Evolutionary conservation across 1,140 invertebrate genomes (phyloP).

Genomic region (Gonioctena quinquepunctata): DNA sequence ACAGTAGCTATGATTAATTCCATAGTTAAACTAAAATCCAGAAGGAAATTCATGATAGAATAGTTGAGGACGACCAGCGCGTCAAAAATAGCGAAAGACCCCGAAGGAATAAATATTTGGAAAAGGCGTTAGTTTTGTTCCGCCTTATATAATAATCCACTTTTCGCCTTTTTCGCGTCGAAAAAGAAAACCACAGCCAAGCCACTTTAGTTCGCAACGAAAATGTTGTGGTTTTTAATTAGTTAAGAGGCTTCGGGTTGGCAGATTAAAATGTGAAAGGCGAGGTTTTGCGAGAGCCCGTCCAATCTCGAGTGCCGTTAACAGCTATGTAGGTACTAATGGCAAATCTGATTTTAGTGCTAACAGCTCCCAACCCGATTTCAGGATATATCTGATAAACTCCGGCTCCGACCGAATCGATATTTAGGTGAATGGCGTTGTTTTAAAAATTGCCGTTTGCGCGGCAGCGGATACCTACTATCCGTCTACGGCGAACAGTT

Average conservation of each 20-base stretch:
- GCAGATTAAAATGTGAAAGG: not conserved
- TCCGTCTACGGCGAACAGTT: not conserved
- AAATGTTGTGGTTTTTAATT: too few relatives aligned
- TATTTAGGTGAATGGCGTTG: not conserved
- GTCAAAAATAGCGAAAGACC: too few relatives aligned
- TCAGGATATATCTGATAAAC: not conserved
- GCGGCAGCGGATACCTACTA: not conserved
- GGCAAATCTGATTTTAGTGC: not conserved
- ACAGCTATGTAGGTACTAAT: not conserved
- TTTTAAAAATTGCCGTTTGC: not conserved
- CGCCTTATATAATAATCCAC: too few relatives aligned
- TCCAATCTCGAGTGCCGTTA: not conserved
- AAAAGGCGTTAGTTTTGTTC: too few relatives aligned
- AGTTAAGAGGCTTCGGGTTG: not conserved
- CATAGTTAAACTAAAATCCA: too few relatives aligned
- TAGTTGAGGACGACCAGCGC: too few relatives aligned
- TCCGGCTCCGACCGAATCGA: not conserved
- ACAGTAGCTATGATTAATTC: too few relatives aligned
- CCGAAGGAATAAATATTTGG: too few relatives aligned
- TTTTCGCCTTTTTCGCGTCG: too few relatives aligned
- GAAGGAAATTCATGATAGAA: too few relatives aligned
- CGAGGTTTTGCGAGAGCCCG: not conserved
- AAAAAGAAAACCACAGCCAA: too few relatives aligned
- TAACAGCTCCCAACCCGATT: not conserved
- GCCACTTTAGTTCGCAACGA: too few relatives aligned